These are phyloP conservation scores for Psettodes erumei DNA, from an alignment of 2,113 vertebrate species.

Conservation along the genomic window DNA sequence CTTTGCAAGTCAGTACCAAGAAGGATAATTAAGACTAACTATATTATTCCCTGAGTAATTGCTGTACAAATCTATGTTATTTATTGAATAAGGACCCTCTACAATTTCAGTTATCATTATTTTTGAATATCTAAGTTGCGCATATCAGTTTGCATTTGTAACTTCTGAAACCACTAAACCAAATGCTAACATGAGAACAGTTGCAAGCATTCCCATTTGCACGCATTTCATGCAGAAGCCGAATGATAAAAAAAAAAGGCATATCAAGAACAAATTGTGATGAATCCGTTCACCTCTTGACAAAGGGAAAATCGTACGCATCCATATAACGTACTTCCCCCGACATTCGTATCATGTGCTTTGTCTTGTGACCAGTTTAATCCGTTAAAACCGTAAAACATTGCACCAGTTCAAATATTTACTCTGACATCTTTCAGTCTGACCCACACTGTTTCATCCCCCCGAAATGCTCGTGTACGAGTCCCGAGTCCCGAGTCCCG, in stretches of 20 bases:
- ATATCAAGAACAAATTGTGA: conserved; percentile 60
- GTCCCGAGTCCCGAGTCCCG: conserved; percentile 34
- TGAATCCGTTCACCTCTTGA: conserved; percentile 53
- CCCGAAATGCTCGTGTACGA: conserved; percentile 42
- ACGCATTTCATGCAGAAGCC: conserved; percentile 62
- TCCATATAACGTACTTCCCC: conserved; percentile 47
- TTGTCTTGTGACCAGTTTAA: conserved; percentile 59
- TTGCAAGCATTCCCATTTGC: conserved; percentile 70
- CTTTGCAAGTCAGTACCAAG: conserved; percentile 77
- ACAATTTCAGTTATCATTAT: conserved; percentile 71
- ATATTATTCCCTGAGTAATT: conserved; percentile 73
- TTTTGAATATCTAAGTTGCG: conserved; percentile 72
- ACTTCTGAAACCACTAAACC: conserved; percentile 58
- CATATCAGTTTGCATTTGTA: conserved; percentile 76
- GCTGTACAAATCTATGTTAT: conserved; percentile 79
- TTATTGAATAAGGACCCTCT: conserved; percentile 76
- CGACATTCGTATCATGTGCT: conserved; percentile 65
- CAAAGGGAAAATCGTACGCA: conserved; percentile 40
- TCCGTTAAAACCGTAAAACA: conserved; percentile 56
- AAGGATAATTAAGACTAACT: conserved; percentile 75
- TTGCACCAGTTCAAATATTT: conserved; percentile 58
- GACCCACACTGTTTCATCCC: conserved; percentile 59
- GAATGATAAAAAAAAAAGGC: conserved; percentile 49
- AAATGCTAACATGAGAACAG: conserved; percentile 55
- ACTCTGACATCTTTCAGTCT: conserved; percentile 54